These are phyloP conservation scores for Actenoides lindsayi DNA, from an alignment of 2,113 vertebrate genomes.

Conservation along the genomic window DNA sequence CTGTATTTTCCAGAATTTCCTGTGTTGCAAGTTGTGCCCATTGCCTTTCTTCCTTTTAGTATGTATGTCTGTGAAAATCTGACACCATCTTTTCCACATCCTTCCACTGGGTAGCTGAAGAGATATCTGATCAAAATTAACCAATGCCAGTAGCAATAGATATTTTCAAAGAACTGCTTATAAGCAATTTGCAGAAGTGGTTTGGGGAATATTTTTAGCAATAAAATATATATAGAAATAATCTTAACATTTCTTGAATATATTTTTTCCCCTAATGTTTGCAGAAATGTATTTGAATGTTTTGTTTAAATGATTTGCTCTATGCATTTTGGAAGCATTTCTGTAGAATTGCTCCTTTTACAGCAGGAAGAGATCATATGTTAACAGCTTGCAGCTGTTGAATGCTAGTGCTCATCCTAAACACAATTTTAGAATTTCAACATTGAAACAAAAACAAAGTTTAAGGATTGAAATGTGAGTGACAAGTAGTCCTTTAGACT, in stretches of 20 bases:
- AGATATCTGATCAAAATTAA: slow-evolving; percentile 13
- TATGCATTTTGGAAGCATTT: not conserved
- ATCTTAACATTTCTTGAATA: not conserved
- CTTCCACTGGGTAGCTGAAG: not conserved
- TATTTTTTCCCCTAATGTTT: not conserved
- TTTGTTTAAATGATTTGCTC: not conserved
- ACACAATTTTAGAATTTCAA: slow-evolving; percentile 13
- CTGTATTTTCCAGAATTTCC: not conserved
- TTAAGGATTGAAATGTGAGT: not conserved
- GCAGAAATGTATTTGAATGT: not conserved
- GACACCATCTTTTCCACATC: not conserved
- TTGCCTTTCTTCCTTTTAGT: not conserved
- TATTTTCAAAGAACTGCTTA: not conserved
- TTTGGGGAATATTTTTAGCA: not conserved
- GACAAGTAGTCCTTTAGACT: not conserved
- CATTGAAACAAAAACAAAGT: not conserved
- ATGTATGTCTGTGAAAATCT: not conserved
- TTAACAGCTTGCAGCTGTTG: slow-evolving; percentile 49
- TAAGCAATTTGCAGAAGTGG: not conserved
- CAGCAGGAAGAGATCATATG: slow-evolving; percentile 26
- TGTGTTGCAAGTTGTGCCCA: accelerated
- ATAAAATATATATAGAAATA: slow-evolving; percentile 14
- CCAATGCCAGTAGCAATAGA: not conserved
- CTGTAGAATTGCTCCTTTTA: slow-evolving; percentile 8
- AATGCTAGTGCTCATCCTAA: not conserved